Conservation (phyloP, 2,797 vertebrate genomes). For the Menidia menidia region DNA sequence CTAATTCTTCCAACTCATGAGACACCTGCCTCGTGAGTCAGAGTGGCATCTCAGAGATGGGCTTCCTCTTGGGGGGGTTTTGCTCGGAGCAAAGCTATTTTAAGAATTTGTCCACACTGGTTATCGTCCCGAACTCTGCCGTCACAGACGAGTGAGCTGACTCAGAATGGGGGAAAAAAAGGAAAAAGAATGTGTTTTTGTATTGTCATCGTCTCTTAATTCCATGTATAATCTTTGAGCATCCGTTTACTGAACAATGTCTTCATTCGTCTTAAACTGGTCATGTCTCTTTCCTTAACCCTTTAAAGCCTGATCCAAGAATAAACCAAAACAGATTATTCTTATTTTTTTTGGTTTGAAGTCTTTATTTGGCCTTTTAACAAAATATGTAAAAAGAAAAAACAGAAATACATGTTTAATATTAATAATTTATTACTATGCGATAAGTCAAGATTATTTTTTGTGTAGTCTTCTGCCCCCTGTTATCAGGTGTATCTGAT, state of each 20-base stretch:
- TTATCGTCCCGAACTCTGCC: constrained; percentile 29
- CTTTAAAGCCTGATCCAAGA: no score
- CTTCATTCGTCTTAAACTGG: background rate
- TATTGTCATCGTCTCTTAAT: constrained; percentile 5
- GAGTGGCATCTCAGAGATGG: constrained; percentile 37
- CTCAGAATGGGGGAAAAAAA: constrained; percentile 6
- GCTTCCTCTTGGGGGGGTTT: constrained; percentile 27
- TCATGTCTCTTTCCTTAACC: no score
- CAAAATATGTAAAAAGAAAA: no score
- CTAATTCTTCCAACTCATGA: constrained; percentile 13
- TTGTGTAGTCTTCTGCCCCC: no score
- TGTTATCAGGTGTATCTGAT: no score
- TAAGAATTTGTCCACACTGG: constrained; percentile 50
- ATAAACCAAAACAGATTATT: no score
- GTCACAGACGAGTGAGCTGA: constrained; percentile 34
- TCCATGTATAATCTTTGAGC: background rate
- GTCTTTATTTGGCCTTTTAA: no score
- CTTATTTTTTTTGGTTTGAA: no score
- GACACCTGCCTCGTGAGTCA: constrained; percentile 38
- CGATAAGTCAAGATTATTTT: no score
- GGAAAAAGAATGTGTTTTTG: constrained; percentile 10
- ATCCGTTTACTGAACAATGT: constrained; percentile 21
- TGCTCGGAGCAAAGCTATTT: constrained; percentile 51
- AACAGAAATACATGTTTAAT: no score
- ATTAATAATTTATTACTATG: no score